Base-by-base conservation (phyloP, 1,140 invertebrate species). In the Rhyzopertha dominica region DNA sequence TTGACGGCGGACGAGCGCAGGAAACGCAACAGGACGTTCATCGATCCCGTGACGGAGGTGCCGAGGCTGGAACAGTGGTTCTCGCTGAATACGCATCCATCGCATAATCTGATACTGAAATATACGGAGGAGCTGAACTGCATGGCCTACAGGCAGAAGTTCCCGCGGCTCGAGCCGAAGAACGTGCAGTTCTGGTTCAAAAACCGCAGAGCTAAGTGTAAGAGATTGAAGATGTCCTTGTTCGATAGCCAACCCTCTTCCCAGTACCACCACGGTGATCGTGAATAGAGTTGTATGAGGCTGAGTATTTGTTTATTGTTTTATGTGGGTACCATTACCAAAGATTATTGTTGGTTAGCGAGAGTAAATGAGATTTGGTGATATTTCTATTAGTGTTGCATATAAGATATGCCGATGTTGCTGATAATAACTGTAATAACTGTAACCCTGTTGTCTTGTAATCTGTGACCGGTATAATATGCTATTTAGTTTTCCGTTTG, bases 181-280 rank as follows among this genome's bases (percentile, higher is more conserved):
- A 98, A 98, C 65, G 92, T 98, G 37, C 94, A 98, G 70, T 94
- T 98, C 65, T 92, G 88, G 88, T 90, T 92, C 68, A 96, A 96
- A 70, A 98, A 97, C 67, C 82, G 94, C 30, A 74, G 93, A 30
- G 95, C 95, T 49, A 98, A 98, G 69, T 94, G 90, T 63, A 98
- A 97, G 69, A 75, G 94, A 17, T 71, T 94, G 58, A 91, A 91
- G 69, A 88, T 90, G 85, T 85, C 87, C 0, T 67, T 89, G 16
- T 88, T 87, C 59, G 84, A 86, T 58, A 59, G 38, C 45, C 65
- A 64, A 43, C 16, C 43, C 9, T 25, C 53, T 9, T 54, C 48
- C 20, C 54, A 59, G 20, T 65, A 65, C 39, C 62, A 65, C 31
- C 62, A 62, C 32, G 53, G 34, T 24, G 63, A 67, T 16, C 51